Conservation (phyloP, 2,888 invertebrate genomes). For the Nebria salina region DNA sequence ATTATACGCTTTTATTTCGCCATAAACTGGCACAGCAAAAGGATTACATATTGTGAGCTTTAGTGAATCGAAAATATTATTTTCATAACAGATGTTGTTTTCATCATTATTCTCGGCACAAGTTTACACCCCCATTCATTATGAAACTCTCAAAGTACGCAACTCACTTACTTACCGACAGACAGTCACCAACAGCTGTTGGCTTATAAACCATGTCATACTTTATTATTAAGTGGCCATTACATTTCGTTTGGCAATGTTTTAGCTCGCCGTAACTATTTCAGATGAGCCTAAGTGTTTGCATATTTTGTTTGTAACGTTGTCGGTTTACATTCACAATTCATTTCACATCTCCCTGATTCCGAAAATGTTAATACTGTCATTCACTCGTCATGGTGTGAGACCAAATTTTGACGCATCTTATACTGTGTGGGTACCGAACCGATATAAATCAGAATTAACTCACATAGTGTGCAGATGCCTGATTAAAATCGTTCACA, state of each 20-base stretch:
- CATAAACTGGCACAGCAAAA: slow-evolving; percentile 15
- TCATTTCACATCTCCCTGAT: too few species aligned
- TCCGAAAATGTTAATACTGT: too few species aligned
- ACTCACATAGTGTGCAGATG: too few species aligned
- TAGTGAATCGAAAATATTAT: slow-evolving; percentile 26
- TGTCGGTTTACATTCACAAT: too few species aligned
- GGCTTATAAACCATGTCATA: slow-evolving; percentile 9
- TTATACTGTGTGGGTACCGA: too few species aligned
- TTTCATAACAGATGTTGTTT: slow-evolving; percentile 28
- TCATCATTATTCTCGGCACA: slow-evolving; percentile 40
- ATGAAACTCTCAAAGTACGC: slow-evolving; percentile 17
- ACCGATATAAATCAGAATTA: too few species aligned
- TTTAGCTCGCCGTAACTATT: not conserved
- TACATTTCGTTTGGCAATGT: not conserved
- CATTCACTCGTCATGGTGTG: too few species aligned
- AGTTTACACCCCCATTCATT: slow-evolving; percentile 40
- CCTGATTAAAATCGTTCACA: too few species aligned
- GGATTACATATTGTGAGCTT: not conserved
- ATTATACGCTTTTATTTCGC: too few species aligned
- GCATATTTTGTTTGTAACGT: too few species aligned
- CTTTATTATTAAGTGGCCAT: slow-evolving; percentile 1
- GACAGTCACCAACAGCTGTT: slow-evolving; percentile 24
- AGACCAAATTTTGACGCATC: too few species aligned
- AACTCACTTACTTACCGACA: slow-evolving; percentile 2
- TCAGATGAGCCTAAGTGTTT: too few species aligned